These are phyloP conservation scores for Harpagus bidentatus DNA, from an alignment of 2,113 vertebrate species.

Conservation along the genomic window DNA sequence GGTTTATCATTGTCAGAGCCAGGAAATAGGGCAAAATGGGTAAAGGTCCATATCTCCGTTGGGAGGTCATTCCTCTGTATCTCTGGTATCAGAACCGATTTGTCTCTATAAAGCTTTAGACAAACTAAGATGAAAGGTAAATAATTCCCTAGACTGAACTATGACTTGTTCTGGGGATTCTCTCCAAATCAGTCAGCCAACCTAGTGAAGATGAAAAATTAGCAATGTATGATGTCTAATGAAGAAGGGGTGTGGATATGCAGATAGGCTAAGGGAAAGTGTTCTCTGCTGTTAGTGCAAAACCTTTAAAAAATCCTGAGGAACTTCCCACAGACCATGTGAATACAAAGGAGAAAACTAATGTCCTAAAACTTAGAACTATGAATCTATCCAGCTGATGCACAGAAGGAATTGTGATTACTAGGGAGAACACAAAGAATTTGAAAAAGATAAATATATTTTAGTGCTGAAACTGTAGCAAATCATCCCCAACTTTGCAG, in stretches of 20 bases:
- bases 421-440: background rate
- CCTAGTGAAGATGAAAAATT: background rate
- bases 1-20: background rate
- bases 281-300: background rate
- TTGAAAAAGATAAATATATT: background rate
- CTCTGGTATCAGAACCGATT: background rate
- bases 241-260: background rate
- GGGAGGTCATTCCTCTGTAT: background rate
- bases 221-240: background rate
- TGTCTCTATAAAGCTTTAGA: background rate
- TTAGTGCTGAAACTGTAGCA: background rate
- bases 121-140: background rate
- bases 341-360: background rate
- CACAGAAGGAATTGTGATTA: background rate
- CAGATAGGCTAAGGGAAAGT: background rate
- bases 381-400: background rate
- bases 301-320: background rate
- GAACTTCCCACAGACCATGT: background rate
- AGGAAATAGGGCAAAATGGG: background rate
- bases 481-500: background rate
- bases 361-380: background rate
- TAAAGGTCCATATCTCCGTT: background rate
- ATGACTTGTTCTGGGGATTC: background rate
- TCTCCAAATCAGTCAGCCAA: background rate
- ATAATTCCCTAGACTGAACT: background rate